Conservation (phyloP, 2,113 vertebrate genomes). For the Prochilodus magdalenae region DNA sequence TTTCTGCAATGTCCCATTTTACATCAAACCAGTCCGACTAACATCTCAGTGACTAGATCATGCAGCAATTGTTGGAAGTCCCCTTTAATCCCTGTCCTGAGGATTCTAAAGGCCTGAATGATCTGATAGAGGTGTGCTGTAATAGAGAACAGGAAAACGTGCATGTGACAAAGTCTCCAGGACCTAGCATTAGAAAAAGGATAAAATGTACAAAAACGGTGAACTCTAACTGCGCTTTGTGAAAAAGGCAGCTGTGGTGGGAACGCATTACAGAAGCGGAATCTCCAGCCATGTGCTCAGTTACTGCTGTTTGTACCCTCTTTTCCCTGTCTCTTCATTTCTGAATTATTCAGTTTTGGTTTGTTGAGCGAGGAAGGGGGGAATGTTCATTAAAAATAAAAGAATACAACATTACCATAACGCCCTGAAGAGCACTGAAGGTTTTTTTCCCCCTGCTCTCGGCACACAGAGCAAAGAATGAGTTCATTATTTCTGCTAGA, state of each 20-base stretch:
- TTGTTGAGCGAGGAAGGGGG: background rate
- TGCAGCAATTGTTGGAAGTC: no score
- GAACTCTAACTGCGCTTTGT: background rate
- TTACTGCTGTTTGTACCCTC: background rate
- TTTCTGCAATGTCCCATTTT: no score
- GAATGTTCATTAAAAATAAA: slow-evolving; percentile 19
- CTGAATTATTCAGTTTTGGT: slow-evolving; percentile 18
- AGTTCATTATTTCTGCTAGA: slow-evolving; percentile 13
- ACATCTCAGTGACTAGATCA: no score
- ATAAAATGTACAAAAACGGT: background rate
- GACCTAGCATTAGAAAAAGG: background rate
- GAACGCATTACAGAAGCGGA: background rate
- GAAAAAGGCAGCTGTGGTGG: background rate
- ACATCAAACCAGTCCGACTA: no score
- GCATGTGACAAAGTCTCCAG: background rate
- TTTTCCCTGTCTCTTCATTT: background rate
- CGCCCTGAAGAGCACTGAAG: background rate
- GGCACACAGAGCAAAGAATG: slow-evolving; percentile 19
- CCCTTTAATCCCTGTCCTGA: background rate
- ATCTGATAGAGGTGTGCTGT: background rate
- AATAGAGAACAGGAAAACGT: background rate
- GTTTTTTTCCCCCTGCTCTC: slow-evolving; percentile 13
- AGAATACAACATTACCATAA: slow-evolving; percentile 26
- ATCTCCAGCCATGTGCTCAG: background rate
- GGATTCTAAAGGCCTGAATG: background rate